Evolutionary conservation across 2,113 vertebrate genomes (phyloP).

Genomic region (Lampris megalopsis): DNA sequence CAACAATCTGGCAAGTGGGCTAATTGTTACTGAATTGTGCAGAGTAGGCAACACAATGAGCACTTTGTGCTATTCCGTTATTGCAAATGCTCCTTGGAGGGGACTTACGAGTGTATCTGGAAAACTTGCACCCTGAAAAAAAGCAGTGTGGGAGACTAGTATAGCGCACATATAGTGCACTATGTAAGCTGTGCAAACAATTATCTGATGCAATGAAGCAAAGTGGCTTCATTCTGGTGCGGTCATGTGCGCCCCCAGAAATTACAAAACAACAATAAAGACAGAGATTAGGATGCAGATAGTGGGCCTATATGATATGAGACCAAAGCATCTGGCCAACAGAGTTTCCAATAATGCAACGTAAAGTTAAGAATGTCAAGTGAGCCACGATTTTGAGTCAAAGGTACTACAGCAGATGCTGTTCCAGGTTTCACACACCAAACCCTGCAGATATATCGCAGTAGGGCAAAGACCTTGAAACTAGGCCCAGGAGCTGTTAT

Average conservation of each 20-base stretch:
- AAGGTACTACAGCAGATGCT: constrained; percentile 58
- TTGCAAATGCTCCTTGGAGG: constrained; percentile 53
- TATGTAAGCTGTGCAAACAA: constrained; percentile 10
- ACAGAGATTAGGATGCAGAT: constrained; percentile 19
- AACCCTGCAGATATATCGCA: constrained; percentile 47
- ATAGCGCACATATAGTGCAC: not conserved
- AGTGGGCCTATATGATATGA: constrained; percentile 6
- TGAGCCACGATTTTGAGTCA: constrained; percentile 47
- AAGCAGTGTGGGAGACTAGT: constrained; percentile 1
- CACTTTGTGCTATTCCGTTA: constrained; percentile 61
- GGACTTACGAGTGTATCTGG: constrained; percentile 60
- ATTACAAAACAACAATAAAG: constrained; percentile 3
- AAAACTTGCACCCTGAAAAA: constrained; percentile 38
- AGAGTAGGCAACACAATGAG: constrained; percentile 69
- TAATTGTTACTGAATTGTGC: constrained; percentile 47
- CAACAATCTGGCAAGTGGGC: constrained; percentile 42
- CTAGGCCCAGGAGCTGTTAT: constrained; percentile 60
- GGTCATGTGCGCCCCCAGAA: not conserved
- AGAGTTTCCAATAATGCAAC: not conserved
- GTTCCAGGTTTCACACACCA: constrained; percentile 49
- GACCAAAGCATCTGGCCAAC: constrained; percentile 13
- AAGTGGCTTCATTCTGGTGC: constrained; percentile 24
- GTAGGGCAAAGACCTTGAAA: constrained; percentile 60
- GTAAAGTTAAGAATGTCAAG: constrained; percentile 24
- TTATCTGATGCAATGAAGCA: constrained; percentile 40